Base-by-base conservation (phyloP, 2,888 invertebrate species). In the Allacma fusca region DNA sequence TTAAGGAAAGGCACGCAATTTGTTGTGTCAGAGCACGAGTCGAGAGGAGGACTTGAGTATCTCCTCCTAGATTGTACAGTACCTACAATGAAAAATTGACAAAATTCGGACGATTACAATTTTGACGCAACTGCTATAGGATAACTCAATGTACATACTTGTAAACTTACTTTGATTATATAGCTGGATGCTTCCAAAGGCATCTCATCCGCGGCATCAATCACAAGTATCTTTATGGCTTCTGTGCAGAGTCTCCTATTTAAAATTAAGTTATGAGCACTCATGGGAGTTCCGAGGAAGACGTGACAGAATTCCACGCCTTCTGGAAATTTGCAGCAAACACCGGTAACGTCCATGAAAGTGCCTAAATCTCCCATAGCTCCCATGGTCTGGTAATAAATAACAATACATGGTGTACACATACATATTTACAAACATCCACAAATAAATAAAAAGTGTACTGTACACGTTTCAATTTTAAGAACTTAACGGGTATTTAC, bases 171-270 rank as follows among this genome's bases (percentile, higher is more conserved):
- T 50, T 75, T 75, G 9, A 75, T 21, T 21, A 75, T 67, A 21
- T 21, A 24, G 21, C 21, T 67, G 65, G 21, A 50, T 34, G 9
- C 24, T 29, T 75, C 75, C n/a, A 34, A 5, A n/a, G 43, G 24
- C 40, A 76, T 71, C 23, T 57, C 65, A 43, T 70, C 64, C 4
- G 64, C 76, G 13, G 43, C 29, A 34, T 76, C 76, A 12, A 76
- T 26, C 1, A 76, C 59, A n/a, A 76, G 40, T 1, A 64, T 71
- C 16, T 57, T 69, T 23, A 76, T 34, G 0, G 16, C 16, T 19
- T 76, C 76, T 1, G 57, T 69, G 9, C 28, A 23, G 1, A 76
- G 50, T n/a, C 57, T 57, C 16, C 69, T 57, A 9, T 34, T 16
- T 2, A 62, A 1, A 59, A 76, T 76, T 7, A 59, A 68, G 26